Base-by-base conservation (phyloP, 2,888 invertebrate species). In the Andrena minutula region DNA sequence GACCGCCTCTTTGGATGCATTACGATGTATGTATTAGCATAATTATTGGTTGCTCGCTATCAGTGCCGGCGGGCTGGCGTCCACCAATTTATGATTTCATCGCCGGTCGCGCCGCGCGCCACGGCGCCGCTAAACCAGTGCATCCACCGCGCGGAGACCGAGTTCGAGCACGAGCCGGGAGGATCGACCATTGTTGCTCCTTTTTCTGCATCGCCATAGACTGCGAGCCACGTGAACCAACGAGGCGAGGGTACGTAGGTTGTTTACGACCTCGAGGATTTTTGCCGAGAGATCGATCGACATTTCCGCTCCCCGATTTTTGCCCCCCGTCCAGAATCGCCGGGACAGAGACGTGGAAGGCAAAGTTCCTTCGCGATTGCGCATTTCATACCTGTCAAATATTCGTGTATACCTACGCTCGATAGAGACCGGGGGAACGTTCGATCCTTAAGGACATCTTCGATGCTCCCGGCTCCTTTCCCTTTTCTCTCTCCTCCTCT, bases 31-130 rank as follows among this genome's bases (percentile, higher is more conserved):
- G 90, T 91, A 92, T 92, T 92, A 92, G 90, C 92, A 92, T 92
- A 92, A 92, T 92, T 92, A 92, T 91, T 92, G 92, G 92, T 92
- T 92, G 91, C 85, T 89, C 89, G 88, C 92, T 92, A 92, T 92
- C 92, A 92, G 91, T 90, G 92, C 92, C 92, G 90, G 92, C 89
- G 92, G 92, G 90, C 90, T 87, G 87, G 89, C 89, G 90, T 92
- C 90, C 89, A 84, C 91, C 92, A 91, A 92, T 92, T 92, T 92
- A 92, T 92, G 92, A 92, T 92, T 92, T 92, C 92, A 92, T 91
- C 91, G 92, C 90, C 88, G 89, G 89, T 84, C 84, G 86, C 78
- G 87, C 89, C 87, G 88, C 83, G 89, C 77, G 87, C 86, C 81
- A 82, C 73, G 84, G 86, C 86, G 80, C 88, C 84, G 86, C 75